A percentile compares a stretch with the other conserved stretches of the same genome.
phyloP scores from a whole-genome alignment of 2,797 vertebrate species.

The Epinephelus awoara region DNA sequence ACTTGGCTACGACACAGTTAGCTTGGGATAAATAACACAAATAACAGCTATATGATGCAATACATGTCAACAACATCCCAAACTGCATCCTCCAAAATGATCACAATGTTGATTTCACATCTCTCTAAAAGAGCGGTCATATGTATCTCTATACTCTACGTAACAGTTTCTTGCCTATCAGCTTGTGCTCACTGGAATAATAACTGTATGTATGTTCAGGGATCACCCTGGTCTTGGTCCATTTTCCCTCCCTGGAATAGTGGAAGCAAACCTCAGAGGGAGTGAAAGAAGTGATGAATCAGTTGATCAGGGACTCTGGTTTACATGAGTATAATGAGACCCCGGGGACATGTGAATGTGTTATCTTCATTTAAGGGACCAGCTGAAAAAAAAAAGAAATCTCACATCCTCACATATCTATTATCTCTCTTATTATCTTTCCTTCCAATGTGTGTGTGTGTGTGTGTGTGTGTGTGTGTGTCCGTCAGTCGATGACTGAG shows the following conservation, averaged over 20 bases:
- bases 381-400: conserved; percentile 20
- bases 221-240: neutral
- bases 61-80: neutral
- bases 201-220: conserved; percentile 1
- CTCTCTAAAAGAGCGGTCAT: neutral
- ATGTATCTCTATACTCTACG: too few relatives aligned
- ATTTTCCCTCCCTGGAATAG: neutral
- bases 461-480: conserved; percentile 14
- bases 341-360: conserved; percentile 33
- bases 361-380: conserved; percentile 29
- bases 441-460: conserved; percentile 5
- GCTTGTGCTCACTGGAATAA: conserved; percentile 1
- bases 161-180: neutral
- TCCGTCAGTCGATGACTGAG: conserved; percentile 38
- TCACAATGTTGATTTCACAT: neutral
- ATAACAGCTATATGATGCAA: neutral
- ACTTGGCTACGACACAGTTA: too few relatives aligned
- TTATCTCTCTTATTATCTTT: conserved; percentile 27
- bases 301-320: conserved; percentile 38
- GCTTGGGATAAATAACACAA: neutral
- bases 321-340: conserved; percentile 56
- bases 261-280: neutral
- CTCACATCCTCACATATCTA: conserved; percentile 20
- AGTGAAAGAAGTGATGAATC: conserved; percentile 26
- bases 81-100: neutral